Evolutionary conservation across 2,888 invertebrate genomes (phyloP).

Genomic region (Caradrina kadenii): DNA sequence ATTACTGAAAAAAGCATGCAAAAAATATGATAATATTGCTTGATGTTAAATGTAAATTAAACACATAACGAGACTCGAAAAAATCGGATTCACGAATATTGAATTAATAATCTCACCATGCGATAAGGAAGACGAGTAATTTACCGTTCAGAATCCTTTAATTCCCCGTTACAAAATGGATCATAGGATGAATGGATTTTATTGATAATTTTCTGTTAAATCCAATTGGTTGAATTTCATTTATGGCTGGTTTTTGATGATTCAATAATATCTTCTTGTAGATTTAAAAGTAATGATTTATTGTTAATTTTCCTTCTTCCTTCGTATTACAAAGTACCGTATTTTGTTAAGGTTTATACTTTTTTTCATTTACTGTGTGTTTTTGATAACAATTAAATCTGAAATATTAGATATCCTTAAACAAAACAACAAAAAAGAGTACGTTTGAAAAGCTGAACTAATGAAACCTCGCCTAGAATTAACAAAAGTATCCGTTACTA

Average conservation of each 20-base stretch:
- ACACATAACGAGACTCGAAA: conserved; percentile 28
- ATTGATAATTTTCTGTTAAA: conserved; percentile 39
- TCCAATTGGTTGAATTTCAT: conserved; percentile 20
- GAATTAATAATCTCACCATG: conserved; percentile 52
- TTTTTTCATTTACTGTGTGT: not conserved
- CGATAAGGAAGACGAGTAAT: conserved; percentile 37
- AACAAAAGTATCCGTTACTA: conserved; percentile 25
- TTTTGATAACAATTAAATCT: not conserved
- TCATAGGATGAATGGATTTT: conserved; percentile 46
- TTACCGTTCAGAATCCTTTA: conserved; percentile 44
- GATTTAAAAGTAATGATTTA: not conserved
- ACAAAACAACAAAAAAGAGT: not conserved
- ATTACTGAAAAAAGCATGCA: conserved; percentile 1
- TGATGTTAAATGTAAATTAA: conserved; percentile 46
- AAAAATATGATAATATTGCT: conserved; percentile 20
- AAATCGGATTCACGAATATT: conserved; percentile 38
- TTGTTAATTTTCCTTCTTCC: not conserved
- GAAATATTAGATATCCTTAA: not conserved
- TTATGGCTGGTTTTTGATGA: conserved; percentile 7
- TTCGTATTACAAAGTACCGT: not conserved
- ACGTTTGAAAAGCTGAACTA: not conserved
- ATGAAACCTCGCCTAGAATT: conserved; percentile 30
- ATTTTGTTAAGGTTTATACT: no score
- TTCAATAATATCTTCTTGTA: not conserved
- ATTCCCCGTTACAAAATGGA: conserved; percentile 45